Percentiles rank a stretch among this genome's conserved stretches.
These are phyloP conservation scores for Phataginus tetradactyla DNA, from an alignment of 2,797 vertebrate species.

Conservation along the genomic window DNA sequence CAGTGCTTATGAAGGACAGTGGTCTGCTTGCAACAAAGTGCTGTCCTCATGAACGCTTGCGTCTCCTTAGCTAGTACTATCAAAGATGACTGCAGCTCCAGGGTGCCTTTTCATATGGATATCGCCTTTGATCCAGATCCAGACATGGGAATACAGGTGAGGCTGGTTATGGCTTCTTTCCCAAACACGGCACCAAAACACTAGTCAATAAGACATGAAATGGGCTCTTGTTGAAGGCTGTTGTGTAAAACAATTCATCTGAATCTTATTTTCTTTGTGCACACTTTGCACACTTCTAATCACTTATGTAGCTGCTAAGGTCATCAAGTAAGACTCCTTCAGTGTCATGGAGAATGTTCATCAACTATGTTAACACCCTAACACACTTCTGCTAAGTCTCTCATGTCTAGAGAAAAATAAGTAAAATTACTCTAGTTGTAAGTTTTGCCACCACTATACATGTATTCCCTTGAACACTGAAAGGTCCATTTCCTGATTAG, in stretches of 20 bases:
- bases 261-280: background rate
- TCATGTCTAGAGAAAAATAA: background rate
- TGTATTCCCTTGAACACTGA: background rate
- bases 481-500: background rate
- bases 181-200: background rate
- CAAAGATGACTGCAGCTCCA: background rate
- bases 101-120: background rate
- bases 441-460: background rate
- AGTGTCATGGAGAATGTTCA: background rate
- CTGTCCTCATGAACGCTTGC: background rate
- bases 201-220: background rate
- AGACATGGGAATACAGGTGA: background rate
- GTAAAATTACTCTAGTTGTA: background rate
- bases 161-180: background rate
- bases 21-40: background rate
- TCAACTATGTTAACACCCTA: background rate
- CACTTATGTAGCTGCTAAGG: slow-evolving; percentile 13
- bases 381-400: background rate
- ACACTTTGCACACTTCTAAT: background rate
- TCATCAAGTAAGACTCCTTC: background rate
- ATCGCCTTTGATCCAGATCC: background rate
- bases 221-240: background rate
- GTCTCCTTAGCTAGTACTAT: background rate
- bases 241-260: background rate
- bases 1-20: background rate